Evolutionary conservation across 2,888 invertebrate species (phyloP), one percentile per base, ranked within the genome.

Genomic region (Argynnis bischoffii): DNA sequence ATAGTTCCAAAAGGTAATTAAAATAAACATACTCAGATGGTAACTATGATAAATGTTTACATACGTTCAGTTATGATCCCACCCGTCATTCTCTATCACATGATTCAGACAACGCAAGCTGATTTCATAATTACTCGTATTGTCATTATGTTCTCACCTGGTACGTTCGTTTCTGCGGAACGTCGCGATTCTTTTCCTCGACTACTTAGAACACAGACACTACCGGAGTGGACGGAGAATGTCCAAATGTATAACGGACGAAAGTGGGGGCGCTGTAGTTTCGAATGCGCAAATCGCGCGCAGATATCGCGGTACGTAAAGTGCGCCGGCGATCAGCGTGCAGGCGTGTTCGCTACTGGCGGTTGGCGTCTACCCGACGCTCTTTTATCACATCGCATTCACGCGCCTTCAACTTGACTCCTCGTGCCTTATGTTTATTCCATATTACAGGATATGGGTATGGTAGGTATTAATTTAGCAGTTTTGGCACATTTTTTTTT

Each of bases 301-400:
- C 69, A 65, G 68, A 63, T 61, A 50, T 63, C 67, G 72, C 74
- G 69, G 66, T 55, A 72, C 73, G 75, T 80, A 67, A n/a, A 70
- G 70, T 76, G 76, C 77, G 89, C 89, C 82, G 83, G 87, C 88
- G 86, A 76, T 80, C 81, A 77, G 76, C 81, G 78, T 79, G 84
- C 83, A 81, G 81, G 86, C 84, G 80, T 80, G 79, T 72, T 84
- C 79, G 81, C 81, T 89, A 92, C 92, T 92, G 90, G 77, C 87
- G 81, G 84, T 86, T 89, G 89, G 90, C 90, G 90, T 80, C 78
- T 75, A 73, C 77, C 75, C 74, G 81, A 69, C 82, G 76, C 85
- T 84, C 90, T 92, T 92, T 87, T 92, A 92, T 90, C 88, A 92
- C 82, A 88, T 90, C 87, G 86, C 82, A 82, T 81, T 79, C 81